Base-by-base conservation (phyloP, 1,140 invertebrate genomes). In the Yoshiicerus persimilis region DNA sequence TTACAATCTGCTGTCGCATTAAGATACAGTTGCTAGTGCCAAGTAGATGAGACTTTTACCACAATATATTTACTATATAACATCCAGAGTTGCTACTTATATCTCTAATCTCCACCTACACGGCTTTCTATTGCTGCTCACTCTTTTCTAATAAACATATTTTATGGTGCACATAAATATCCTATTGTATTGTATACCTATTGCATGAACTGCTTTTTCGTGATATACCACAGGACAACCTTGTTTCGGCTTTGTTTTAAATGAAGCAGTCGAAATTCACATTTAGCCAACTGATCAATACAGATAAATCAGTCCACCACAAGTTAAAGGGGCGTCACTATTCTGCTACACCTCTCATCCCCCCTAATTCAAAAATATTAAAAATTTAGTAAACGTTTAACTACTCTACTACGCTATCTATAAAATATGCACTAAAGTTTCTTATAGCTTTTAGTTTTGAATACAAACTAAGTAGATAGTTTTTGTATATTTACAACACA, bases 1-100 rank as follows among this genome's bases (percentile, higher is more conserved):
- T 80, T 80, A 80, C 75, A 80, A 80, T 80, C 75, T 38, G 32
- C 34, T 80, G 75, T 80, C 75, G 75, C 75, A 80, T 80, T 80
- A 80, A 80, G 38, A 80, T 32, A 80, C 32, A 30, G 75, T 80
- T 80, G 32, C 16, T 36, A 38, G 32, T 80, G 30, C n/a, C 70
- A 30, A 75, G 34, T 80, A 34, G 32, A 80, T 38, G 32, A 32
- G 30, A 30, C 34, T 38, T 80, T 80, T 34, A 36, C 75, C 75
- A 38, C 75, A 80, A 80, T 56, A 56, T 56, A 56, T 56, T 4
- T 56, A 56, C 47, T n/a, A n/a, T 56, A 56, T 1, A 56, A 56
- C n/a, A n/a, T 16, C 47, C 20, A 3, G 47, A 4, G 41, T 47
- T 20, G 41, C 13, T 47, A 47, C 47, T 56, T n/a, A 56, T 47